phyloP scores from a whole-genome alignment of 2,113 vertebrate genomes.

The Cettia cetti region DNA sequence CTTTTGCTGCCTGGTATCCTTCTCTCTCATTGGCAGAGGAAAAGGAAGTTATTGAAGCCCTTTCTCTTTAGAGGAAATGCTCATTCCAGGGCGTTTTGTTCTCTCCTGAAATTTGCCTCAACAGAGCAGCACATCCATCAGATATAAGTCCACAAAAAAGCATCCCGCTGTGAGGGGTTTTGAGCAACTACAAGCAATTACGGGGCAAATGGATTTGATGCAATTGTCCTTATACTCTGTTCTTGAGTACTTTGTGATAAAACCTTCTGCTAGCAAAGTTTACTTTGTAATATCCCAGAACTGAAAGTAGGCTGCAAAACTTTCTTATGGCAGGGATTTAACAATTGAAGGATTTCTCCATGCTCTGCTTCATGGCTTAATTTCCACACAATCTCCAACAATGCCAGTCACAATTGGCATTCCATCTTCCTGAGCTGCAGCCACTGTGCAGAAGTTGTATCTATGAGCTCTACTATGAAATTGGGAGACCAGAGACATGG shows the following conservation, averaged over 20 bases:
- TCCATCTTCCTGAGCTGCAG: not conserved
- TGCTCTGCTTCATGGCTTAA: not conserved
- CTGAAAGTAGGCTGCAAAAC: not conserved
- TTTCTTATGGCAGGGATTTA: too few relatives aligned
- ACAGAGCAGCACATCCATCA: not conserved
- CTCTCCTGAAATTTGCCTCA: not conserved
- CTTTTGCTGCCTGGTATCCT: rapidly evolving
- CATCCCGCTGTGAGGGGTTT: rapidly evolving
- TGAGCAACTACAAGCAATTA: not conserved
- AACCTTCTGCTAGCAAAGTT: not conserved
- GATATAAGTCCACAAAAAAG: rapidly evolving
- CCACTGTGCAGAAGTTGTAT: not conserved
- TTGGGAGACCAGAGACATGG: rapidly evolving
- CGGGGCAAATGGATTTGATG: rapidly evolving
- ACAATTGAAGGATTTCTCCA: not conserved
- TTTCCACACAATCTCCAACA: not conserved
- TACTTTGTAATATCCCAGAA: not conserved
- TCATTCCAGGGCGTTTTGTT: not conserved
- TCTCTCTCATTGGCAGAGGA: not conserved
- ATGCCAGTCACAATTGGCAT: rapidly evolving
- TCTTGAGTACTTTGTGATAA: not conserved
- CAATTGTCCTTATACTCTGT: not conserved
- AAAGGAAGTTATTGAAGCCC: not conserved
- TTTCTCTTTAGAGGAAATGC: not conserved
- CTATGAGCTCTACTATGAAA: rapidly evolving